Conservation (phyloP, 1,140 invertebrate species). For the Trypoxylus dichotomus region DNA sequence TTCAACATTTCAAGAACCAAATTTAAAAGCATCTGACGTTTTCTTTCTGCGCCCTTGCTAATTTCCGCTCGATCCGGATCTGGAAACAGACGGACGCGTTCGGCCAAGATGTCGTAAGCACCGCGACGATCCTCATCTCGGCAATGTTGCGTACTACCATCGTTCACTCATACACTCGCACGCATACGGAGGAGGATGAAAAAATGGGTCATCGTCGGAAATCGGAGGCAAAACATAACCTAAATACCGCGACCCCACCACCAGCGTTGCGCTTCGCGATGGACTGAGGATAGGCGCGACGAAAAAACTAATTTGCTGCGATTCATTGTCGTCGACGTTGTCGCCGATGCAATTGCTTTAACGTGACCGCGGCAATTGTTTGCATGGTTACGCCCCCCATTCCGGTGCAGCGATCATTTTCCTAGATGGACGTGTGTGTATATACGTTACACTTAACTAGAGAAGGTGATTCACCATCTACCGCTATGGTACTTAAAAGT, state of each 20-base stretch:
- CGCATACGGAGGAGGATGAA: not conserved
- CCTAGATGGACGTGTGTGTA: not conserved
- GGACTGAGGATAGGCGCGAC: not conserved
- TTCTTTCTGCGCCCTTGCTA: too few species aligned
- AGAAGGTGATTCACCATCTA: too few species aligned
- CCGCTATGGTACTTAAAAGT: too few species aligned
- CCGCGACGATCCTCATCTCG: slow-evolving; percentile 17
- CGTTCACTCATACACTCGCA: not conserved
- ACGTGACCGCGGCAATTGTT: not conserved
- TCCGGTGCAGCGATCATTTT: not conserved
- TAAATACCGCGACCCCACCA: slow-evolving; percentile 5
- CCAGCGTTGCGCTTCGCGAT: not conserved
- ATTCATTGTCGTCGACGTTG: not conserved
- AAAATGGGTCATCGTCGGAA: slow-evolving; percentile 9
- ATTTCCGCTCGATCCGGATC: not conserved
- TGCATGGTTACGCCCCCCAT: not conserved
- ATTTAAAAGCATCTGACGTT: too few species aligned
- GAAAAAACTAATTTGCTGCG: not conserved
- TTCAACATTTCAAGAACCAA: too few species aligned
- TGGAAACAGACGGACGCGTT: not conserved
- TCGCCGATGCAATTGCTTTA: slow-evolving; percentile 4
- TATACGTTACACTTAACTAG: too few species aligned
- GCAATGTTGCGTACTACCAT: not conserved
- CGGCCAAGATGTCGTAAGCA: not conserved
- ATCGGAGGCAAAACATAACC: slow-evolving; percentile 22